Base-by-base conservation (phyloP, 2,797 vertebrate genomes). In the Thunnus albacares region DNA sequence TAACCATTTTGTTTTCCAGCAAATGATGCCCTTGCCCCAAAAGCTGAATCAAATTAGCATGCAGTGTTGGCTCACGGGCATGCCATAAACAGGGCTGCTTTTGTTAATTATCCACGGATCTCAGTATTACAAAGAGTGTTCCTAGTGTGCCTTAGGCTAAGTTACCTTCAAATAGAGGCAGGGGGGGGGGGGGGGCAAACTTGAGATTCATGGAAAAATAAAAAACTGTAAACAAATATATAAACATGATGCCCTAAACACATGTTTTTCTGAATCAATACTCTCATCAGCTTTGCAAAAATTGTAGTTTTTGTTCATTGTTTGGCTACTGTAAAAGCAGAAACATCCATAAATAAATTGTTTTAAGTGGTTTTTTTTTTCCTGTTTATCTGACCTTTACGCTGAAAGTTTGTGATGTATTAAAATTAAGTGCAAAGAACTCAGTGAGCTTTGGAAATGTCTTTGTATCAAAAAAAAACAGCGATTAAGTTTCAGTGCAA, bases 101-200 rank as follows among this genome's bases (percentile, higher is more conserved):
- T 94, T 95, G 94, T 94, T 93, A 93, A 96, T 96, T 95, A 95
- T 93, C 92, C 88, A 94, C 90, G 92, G 92, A 93, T 94, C 90
- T 92, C 92, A 92, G 90, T 79, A 65, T 86, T 86, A 94, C 93
- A 94, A 92, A 91, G 87, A 94, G 82, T 84, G 91, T 90, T 92
- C 86, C 91, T 85, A 70, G 85, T 90, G 28, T 80, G 90, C 92
- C 87, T 90, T 87, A 88, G 89, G 92, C 88, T 63, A 82, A 68
- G 80, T 85, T 91, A 87, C 83, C 80, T 90, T 87, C 76, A 82
- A 77, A 84, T 49, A 71, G 47, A 87, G 73, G n/a, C n/a, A n/a
- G n/a, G n/a, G n/a, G 24, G 24, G 24, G 24, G 24, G 24, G 24
- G 24, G 78, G 84, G 24, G n/a, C 28, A 67, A 82, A 90, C 80